phyloP scores from a whole-genome alignment of 2,797 vertebrate genomes.

The Garrulus glandarius region DNA sequence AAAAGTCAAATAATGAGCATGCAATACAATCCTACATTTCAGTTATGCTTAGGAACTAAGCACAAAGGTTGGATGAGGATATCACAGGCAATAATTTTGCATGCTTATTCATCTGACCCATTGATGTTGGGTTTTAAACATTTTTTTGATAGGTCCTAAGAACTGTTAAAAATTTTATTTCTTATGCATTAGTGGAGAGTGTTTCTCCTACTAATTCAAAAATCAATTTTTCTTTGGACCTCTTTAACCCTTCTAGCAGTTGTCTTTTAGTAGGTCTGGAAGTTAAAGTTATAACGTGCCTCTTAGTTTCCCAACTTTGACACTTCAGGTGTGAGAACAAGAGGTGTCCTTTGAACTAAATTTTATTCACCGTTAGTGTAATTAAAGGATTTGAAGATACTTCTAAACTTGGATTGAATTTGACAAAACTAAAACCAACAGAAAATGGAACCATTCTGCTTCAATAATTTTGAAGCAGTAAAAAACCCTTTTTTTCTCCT shows the following conservation, averaged over 20 bases:
- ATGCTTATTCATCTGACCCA: background rate
- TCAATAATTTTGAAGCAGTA: background rate
- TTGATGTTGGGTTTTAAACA: background rate
- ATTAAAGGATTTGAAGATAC: background rate
- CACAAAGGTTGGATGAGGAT: background rate
- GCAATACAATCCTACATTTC: background rate
- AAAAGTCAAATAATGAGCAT: background rate
- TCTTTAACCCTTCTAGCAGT: background rate
- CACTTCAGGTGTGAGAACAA: background rate
- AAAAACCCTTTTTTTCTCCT: background rate
- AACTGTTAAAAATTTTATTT: background rate
- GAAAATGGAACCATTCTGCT: background rate
- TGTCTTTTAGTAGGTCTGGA: background rate
- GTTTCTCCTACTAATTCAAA: background rate
- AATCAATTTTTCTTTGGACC: background rate
- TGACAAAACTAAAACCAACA: background rate
- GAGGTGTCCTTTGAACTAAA: background rate
- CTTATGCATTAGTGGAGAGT: background rate
- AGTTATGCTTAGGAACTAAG: background rate
- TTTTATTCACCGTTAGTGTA: background rate
- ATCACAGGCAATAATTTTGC: background rate
- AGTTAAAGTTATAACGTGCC: background rate
- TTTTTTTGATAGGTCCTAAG: background rate
- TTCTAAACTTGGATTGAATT: background rate
- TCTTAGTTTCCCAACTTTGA: background rate